Evolutionary conservation across 2,113 vertebrate genomes (phyloP), one percentile per base, ranked within the genome.

Genomic region (Stigmatopora nigra): DNA sequence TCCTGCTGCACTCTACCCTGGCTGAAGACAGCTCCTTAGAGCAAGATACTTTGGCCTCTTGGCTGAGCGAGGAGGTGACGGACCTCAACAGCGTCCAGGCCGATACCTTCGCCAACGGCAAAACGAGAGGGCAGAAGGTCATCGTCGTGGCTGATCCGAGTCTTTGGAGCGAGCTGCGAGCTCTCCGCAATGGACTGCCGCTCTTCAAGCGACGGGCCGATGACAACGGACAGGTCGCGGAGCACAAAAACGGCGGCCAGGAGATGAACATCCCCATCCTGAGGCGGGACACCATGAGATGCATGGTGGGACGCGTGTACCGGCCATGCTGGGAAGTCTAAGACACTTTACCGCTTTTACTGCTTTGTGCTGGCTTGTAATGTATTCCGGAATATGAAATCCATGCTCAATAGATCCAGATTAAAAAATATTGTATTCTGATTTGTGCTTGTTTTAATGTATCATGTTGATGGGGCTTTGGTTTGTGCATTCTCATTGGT

Each of bases 251-350:
- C 1, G 41, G 5, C 7, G 44, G 63, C 63, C 82, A 78, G 65
- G 81, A 79, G 64, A 65, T 75, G 49, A 77, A 17, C 75, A 67
- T 89, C 63, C 79, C 86, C 72, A 85, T 91, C 69, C 78, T 85
- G 74, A 85, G 81, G 77, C 88, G 87, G 69, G 89, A 91, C 84
- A 86, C 82, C 17, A 91, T 90, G 90, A 88, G 87, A 65, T 92
- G 91, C 86, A 92, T 92, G 91, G 89, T 92, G 84, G 91, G 91
- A 71, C 78, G 91, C 45, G 91, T 92, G 61, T 92, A 92, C 82
- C 82, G 91, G 51, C 91, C 91, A 0, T 92, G 91, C 81, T 92
- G 90, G 90, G 88, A 90, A 19, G 87, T 86, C 69, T 92, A 87
- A 78, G 71, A 73, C 64, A 49, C 5, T 78, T 65, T 35, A 12